These are phyloP conservation scores for Thereva nobilitata DNA, from an alignment of 2,888 invertebrate species.

Conservation along the genomic window DNA sequence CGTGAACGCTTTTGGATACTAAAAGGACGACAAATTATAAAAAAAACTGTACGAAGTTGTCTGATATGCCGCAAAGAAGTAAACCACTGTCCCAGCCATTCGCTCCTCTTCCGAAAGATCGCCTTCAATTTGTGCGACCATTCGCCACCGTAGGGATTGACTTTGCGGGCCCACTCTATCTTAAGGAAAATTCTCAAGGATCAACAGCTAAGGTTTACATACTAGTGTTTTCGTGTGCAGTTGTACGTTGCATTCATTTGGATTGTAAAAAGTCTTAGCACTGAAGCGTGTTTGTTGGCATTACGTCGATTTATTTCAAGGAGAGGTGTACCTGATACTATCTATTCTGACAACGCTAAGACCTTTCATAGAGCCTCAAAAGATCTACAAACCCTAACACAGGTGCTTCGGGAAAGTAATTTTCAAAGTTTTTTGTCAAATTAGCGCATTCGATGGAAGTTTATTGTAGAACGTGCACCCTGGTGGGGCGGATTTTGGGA, in stretches of 20 bases:
- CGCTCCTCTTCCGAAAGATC: neutral
- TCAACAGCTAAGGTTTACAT: slow-evolving; percentile 21
- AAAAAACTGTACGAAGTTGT: neutral
- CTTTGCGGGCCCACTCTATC: slow-evolving; percentile 1
- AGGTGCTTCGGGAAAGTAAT: slow-evolving; percentile 7
- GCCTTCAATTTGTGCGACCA: neutral
- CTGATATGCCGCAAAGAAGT: too few relatives aligned
- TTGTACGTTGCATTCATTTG: slow-evolving; percentile 34
- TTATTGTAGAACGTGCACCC: slow-evolving; percentile 35
- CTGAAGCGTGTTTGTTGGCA: slow-evolving; percentile 28
- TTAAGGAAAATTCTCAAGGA: too few relatives aligned
- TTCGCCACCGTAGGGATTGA: slow-evolving; percentile 17
- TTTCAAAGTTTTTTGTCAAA: slow-evolving; percentile 31
- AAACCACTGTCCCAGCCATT: neutral
- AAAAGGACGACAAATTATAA: slow-evolving; percentile 5
- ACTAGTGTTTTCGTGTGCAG: slow-evolving; percentile 35
- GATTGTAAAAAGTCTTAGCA: slow-evolving; percentile 22
- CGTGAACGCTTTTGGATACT: slow-evolving; percentile 12
- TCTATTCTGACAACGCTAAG: slow-evolving; percentile 34
- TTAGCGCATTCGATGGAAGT: slow-evolving; percentile 32
- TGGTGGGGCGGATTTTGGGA: slow-evolving; percentile 38
- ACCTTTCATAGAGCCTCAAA: slow-evolving; percentile 34
- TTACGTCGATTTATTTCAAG: slow-evolving; percentile 31
- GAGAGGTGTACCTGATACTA: slow-evolving; percentile 21
- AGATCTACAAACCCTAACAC: slow-evolving; percentile 19